Percentiles rank a stretch among this genome's conserved stretches.
Conservation (phyloP, 1,140 invertebrate genomes). For the Megalopta genalis region DNA sequence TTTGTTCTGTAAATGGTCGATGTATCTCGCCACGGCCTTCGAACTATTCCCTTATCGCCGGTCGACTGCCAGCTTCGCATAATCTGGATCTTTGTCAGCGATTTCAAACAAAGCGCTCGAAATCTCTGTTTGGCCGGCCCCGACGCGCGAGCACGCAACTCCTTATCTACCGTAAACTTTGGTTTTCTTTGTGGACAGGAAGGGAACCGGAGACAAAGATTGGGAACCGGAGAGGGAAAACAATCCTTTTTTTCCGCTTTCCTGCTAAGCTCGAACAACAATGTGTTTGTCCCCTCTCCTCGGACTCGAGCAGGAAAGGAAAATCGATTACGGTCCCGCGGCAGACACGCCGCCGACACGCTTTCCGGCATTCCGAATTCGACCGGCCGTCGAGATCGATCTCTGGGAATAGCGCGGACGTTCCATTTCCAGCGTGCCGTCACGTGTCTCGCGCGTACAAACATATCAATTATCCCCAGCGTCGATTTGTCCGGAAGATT, state of each 20-base stretch:
- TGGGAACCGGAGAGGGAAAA: neutral
- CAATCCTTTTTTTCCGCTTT: neutral
- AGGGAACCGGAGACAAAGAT: neutral
- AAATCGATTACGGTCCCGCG: neutral
- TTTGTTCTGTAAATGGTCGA: conserved; percentile 25
- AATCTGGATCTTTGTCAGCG: conserved; percentile 70
- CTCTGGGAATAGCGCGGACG: neutral
- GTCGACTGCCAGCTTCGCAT: conserved; percentile 39
- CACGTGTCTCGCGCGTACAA: too few relatives aligned
- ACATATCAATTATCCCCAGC: too few relatives aligned
- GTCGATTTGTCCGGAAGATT: too few relatives aligned
- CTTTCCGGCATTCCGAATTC: neutral
- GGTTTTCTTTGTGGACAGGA: conserved; percentile 62
- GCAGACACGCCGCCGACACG: neutral
- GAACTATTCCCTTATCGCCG: conserved; percentile 61
- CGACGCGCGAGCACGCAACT: conserved; percentile 62
- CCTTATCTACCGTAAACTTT: conserved; percentile 73
- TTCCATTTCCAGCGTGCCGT: too few relatives aligned
- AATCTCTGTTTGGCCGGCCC: conserved; percentile 59
- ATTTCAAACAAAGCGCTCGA: conserved; percentile 68
- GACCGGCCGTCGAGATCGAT: neutral
- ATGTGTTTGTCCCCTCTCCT: neutral
- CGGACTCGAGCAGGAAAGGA: neutral
- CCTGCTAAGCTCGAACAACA: neutral
- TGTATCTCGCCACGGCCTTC: conserved; percentile 47